phyloP scores from a whole-genome alignment of 2,888 invertebrate species.

The Cerceris rybyensis region DNA sequence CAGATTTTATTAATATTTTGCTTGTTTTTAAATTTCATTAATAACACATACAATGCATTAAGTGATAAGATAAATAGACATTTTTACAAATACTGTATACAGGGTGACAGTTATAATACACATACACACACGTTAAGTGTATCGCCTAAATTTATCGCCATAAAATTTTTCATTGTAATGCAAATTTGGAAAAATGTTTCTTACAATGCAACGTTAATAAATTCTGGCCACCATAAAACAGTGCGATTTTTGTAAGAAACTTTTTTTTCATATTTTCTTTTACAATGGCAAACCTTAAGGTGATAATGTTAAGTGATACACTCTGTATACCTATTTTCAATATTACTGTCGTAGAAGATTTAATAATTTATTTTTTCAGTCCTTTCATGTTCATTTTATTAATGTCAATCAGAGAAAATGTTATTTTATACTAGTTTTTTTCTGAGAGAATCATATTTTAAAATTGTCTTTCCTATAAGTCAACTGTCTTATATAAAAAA shows the following conservation, averaged over 20 bases:
- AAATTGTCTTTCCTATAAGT: no score
- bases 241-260: no score
- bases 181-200: no score
- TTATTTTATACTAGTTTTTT: not conserved
- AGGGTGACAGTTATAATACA: slow-evolving; percentile 1
- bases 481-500: no score
- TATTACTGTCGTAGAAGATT: not conserved
- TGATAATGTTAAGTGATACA: no score
- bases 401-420: not conserved
- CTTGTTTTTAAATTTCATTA: not conserved
- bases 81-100: slow-evolving; percentile 2
- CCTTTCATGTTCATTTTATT: not conserved
- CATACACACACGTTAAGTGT: not conserved
- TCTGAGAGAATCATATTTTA: no score
- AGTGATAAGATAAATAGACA: not conserved
- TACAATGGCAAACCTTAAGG: no score
- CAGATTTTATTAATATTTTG: not conserved
- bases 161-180: no score
- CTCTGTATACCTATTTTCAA: not conserved
- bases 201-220: no score
- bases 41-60: not conserved
- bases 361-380: not conserved
- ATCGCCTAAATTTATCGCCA: no score
- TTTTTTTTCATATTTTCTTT: no score
- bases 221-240: no score